phyloP scores from a whole-genome alignment of 2,113 vertebrate species.

The Willisornis vidua region DNA sequence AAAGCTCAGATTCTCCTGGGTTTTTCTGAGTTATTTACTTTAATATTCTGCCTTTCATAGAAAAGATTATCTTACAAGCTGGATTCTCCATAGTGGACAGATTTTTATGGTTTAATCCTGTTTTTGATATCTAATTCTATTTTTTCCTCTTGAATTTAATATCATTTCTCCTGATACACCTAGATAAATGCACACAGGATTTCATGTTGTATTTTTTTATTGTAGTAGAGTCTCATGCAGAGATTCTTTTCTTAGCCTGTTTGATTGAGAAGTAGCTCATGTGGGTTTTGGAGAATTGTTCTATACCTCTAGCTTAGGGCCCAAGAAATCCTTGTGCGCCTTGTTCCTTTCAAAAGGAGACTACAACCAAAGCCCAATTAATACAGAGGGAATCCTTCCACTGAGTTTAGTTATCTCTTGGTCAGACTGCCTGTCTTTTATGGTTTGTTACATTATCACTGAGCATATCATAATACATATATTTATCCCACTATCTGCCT shows the following conservation, averaged over 20 bases:
- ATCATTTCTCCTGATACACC: slow-evolving; percentile 28
- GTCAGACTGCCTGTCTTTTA: background rate
- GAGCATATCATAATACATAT: background rate
- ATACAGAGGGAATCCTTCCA: slow-evolving; percentile 21
- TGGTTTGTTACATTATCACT: slow-evolving; percentile 15
- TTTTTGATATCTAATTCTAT: slow-evolving; percentile 64
- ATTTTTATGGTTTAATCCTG: slow-evolving; percentile 68
- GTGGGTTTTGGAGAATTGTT: slow-evolving; percentile 38
- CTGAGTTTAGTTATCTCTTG: slow-evolving; percentile 31
- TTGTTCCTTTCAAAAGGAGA: slow-evolving; percentile 16
- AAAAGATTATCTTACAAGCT: slow-evolving; percentile 68
- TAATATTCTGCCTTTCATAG: slow-evolving; percentile 68
- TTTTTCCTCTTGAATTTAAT: slow-evolving; percentile 53
- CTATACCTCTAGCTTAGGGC: background rate
- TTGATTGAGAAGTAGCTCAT: slow-evolving; percentile 48
- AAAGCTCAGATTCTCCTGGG: slow-evolving; percentile 56
- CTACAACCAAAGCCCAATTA: slow-evolving; percentile 34
- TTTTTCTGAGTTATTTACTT: slow-evolving; percentile 72
- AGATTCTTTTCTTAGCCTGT: slow-evolving; percentile 31
- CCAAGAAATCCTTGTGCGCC: background rate
- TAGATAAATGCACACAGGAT: background rate
- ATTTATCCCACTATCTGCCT: background rate
- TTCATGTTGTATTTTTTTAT: slow-evolving; percentile 16
- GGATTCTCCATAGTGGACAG: slow-evolving; percentile 58
- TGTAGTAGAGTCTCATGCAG: slow-evolving; percentile 3